Conservation (phyloP, 2,113 vertebrate species). For the Oncorhynchus keta region DNA sequence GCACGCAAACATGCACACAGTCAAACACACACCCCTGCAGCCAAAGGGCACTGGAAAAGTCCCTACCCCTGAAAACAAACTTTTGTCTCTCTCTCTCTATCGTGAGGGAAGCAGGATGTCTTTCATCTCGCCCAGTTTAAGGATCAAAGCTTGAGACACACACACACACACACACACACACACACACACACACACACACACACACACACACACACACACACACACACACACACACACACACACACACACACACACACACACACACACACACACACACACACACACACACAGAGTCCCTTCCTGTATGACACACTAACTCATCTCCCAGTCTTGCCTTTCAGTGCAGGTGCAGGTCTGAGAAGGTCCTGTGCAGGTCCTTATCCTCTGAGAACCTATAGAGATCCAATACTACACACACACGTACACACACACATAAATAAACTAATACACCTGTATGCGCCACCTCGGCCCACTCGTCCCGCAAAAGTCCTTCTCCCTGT, state of each 20-base stretch:
- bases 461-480: not conserved
- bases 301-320: slow-evolving; percentile 10
- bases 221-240: too few species aligned
- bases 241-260: too few species aligned
- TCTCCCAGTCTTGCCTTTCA: not conserved
- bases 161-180: not conserved
- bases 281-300: not conserved
- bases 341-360: too few species aligned
- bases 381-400: not conserved
- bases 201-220: not conserved
- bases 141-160: slow-evolving; percentile 69
- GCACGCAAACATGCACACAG: too few species aligned
- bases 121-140: slow-evolving; percentile 67
- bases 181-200: not conserved
- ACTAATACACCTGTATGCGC: not conserved
- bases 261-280: not conserved
- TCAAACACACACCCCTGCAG: slow-evolving; percentile 4
- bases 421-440: not conserved
- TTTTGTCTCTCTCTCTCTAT: not conserved
- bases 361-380: too few species aligned
- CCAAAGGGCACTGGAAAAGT: slow-evolving; percentile 44
- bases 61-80: slow-evolving; percentile 2
- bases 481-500: too few species aligned
- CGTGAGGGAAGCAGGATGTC: slow-evolving; percentile 70
- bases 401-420: not conserved